Conservation (phyloP, 2,113 vertebrate species). For the Tachysurus fulvidraco region DNA sequence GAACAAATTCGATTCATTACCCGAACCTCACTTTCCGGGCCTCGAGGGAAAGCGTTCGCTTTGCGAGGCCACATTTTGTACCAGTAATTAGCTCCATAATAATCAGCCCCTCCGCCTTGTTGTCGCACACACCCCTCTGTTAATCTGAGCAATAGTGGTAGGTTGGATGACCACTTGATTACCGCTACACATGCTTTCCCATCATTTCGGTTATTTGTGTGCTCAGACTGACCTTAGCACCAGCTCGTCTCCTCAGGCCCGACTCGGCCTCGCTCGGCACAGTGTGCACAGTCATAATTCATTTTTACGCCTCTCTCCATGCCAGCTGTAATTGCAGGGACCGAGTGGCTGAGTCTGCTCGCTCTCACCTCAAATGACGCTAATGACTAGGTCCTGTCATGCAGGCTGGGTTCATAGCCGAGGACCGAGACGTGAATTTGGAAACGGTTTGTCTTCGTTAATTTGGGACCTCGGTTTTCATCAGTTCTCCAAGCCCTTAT, state of each 20-base stretch:
- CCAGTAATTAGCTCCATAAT: constrained; percentile 54
- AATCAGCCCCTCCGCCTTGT: constrained; percentile 45
- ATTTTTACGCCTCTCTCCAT: constrained; percentile 27
- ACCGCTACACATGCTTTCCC: constrained; percentile 30
- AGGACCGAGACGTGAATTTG: constrained; percentile 32
- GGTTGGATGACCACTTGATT: constrained; percentile 57
- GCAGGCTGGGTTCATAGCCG: constrained; percentile 6
- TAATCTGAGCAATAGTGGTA: constrained; percentile 54
- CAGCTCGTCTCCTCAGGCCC: not conserved
- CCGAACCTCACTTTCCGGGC: constrained; percentile 7
- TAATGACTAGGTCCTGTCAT: constrained; percentile 40
- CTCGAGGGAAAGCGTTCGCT: constrained; percentile 39
- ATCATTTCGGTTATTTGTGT: constrained; percentile 40
- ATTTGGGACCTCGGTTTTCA: constrained; percentile 34
- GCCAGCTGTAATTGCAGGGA: constrained; percentile 38
- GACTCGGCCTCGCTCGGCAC: not conserved
- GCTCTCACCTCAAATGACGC: constrained; percentile 44
- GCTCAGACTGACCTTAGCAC: not conserved
- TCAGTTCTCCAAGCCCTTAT: constrained; percentile 12
- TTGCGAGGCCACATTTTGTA: constrained; percentile 44
- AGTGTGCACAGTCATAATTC: constrained; percentile 10
- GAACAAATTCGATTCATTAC: constrained; percentile 48
- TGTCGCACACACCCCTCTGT: constrained; percentile 44
- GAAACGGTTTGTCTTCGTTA: constrained; percentile 31
- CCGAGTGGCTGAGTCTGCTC: constrained; percentile 18